phyloP scores from a whole-genome alignment of 2,113 vertebrate genomes.

The Mustela lutreola region DNA sequence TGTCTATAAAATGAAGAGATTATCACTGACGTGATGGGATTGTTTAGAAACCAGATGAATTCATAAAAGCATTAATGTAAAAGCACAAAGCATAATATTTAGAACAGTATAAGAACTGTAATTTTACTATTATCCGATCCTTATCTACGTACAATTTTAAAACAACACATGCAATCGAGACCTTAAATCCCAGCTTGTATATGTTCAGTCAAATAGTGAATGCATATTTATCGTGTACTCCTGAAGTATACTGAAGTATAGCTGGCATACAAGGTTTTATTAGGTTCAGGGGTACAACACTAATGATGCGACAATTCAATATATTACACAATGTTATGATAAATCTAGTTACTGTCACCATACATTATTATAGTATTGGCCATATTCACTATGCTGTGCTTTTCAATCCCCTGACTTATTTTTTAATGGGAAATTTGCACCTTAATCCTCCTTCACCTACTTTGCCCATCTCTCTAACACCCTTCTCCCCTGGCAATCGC shows the following conservation, averaged over 20 bases:
- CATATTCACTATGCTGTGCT: not conserved
- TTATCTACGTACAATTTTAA: not conserved
- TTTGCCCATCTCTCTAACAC: not conserved
- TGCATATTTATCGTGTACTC: not conserved
- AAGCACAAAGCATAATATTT: not conserved
- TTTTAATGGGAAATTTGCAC: not conserved
- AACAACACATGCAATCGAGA: not conserved
- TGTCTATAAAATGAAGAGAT: not conserved
- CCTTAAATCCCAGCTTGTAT: not conserved
- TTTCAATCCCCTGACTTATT: not conserved
- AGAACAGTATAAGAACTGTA: not conserved
- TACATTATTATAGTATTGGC: not conserved
- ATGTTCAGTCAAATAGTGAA: not conserved
- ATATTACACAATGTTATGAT: not conserved
- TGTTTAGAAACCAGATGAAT: constrained; percentile 27
- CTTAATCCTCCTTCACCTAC: not conserved
- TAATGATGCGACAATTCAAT: not conserved
- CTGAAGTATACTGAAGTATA: not conserved
- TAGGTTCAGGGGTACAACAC: not conserved
- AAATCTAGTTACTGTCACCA: not conserved
- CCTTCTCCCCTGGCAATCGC: not conserved
- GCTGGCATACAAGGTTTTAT: not conserved
- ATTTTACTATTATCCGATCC: not conserved
- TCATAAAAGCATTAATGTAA: not conserved
- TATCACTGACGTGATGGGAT: not conserved